Evolutionary conservation across 2,797 vertebrate species (phyloP), one percentile per base, ranked within the genome.

Genomic region (Coreius guichenoti): DNA sequence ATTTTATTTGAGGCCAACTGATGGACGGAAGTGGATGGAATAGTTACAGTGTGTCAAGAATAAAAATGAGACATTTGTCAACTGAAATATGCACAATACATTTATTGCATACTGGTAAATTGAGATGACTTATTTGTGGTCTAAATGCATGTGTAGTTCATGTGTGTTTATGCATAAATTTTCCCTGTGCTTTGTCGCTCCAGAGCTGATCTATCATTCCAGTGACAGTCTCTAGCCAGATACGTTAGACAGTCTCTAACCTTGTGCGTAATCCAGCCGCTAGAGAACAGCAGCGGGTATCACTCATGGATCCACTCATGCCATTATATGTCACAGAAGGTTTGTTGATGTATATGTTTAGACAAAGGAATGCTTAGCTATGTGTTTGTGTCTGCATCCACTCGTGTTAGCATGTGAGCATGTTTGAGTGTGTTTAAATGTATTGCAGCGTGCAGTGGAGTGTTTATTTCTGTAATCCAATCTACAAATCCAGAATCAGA

Each of bases 201-300:
- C 73, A 72, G 84, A 85, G 84, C 72, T 89, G 90, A 91, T 92
- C 89, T 86, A 88, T 93, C 90, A 92, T 16, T 88, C 69, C 83
- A 75, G 83, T 85, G 69, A 26, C 72, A 63, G 29, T 84, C 31
- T 49, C 17, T 11, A 63, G 16, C 8, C n/a, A 2, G 12, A 54
- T 17, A 31, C 14, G 2, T 2, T n/a, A n/a, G n/a, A 12, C 51
- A 39, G 49, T 54, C 65, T 68, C n/a, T 16, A 36, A 70, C 80
- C 65, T 39, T 51, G 47, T 68, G 78, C 17, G n/a, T 51, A 80
- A 68, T 80, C 45, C 63, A 51, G 43, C 2, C 45, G 2, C 80
- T 26, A 23, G 14, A 81, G 79, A 81, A 80, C 65, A 51, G 21
- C 65, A 36, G 31, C 5, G 36, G 47, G 14, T 39, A 39, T 78